Conservation (phyloP, 2,113 vertebrate genomes). For the Tyrannus savana region DNA sequence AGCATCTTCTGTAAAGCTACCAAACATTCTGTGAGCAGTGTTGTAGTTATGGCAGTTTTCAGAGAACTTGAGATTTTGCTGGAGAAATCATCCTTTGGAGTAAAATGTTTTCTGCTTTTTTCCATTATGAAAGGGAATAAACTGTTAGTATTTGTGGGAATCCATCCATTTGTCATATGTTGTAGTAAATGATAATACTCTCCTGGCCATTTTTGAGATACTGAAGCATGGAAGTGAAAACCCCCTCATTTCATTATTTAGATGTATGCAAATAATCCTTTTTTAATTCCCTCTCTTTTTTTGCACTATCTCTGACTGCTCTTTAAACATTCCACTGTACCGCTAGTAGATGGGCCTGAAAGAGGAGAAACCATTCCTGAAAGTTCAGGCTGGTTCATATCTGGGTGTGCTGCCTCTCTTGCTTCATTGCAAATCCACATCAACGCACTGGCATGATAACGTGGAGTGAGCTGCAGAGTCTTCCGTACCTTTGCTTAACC, state of each 20-base stretch:
- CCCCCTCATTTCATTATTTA: background rate
- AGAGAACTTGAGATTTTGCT: background rate
- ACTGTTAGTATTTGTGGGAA: background rate
- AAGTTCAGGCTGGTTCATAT: background rate
- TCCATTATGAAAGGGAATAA: background rate
- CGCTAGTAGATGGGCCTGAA: background rate
- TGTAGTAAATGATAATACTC: background rate
- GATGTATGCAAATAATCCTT: background rate
- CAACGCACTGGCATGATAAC: constrained; percentile 16
- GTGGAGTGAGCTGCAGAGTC: background rate
- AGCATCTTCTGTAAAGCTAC: background rate
- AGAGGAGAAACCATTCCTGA: background rate
- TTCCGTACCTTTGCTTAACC: background rate
- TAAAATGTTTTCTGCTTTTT: background rate
- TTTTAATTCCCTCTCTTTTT: background rate
- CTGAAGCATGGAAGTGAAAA: background rate
- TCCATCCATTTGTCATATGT: background rate
- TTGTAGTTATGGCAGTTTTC: background rate
- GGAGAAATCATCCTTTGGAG: background rate
- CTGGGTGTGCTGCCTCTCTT: background rate
- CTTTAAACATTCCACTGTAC: background rate
- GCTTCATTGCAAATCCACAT: background rate
- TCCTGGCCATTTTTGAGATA: background rate
- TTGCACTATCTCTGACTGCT: background rate
- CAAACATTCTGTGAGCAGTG: background rate